phyloP scores from a whole-genome alignment of 2,113 vertebrate genomes.

The Alosa alosa region DNA sequence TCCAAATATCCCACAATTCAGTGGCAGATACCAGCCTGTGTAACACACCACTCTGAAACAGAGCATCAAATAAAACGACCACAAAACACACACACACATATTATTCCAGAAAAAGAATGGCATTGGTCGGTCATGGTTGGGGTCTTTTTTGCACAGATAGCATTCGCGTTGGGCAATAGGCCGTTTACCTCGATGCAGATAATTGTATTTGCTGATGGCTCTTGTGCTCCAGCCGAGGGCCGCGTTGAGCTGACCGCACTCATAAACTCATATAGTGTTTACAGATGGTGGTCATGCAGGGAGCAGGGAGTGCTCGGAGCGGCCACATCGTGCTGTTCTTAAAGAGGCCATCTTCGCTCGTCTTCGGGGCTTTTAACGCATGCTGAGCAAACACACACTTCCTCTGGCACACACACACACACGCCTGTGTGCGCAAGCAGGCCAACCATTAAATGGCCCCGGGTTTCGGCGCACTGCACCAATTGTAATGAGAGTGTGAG shows the following conservation, averaged over 20 bases:
- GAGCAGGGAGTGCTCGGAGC: not conserved
- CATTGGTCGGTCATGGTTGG: not conserved
- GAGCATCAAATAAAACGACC: not conserved
- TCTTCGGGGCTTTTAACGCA: slow-evolving; percentile 9
- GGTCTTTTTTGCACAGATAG: not conserved
- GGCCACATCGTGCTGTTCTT: not conserved
- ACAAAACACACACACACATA: not conserved
- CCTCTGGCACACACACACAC: slow-evolving; percentile 5
- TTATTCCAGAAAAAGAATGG: not conserved
- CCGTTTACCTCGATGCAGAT: not conserved
- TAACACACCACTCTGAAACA: not conserved
- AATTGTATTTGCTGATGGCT: not conserved
- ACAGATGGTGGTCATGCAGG: not conserved
- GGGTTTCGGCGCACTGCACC: not conserved
- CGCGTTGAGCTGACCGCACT: not conserved
- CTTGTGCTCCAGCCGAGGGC: not conserved
- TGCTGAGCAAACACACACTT: slow-evolving; percentile 5
- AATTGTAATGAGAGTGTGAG: not conserved
- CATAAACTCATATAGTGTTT: not conserved
- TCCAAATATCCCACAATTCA: not conserved
- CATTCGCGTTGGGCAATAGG: not conserved
- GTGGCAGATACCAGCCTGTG: not conserved
- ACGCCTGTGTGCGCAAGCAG: slow-evolving; percentile 4
- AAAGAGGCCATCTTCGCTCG: not conserved
- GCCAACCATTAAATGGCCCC: slow-evolving; percentile 13